Base-by-base conservation (phyloP, 1,140 invertebrate genomes). In the Vanessa tameamea region DNA sequence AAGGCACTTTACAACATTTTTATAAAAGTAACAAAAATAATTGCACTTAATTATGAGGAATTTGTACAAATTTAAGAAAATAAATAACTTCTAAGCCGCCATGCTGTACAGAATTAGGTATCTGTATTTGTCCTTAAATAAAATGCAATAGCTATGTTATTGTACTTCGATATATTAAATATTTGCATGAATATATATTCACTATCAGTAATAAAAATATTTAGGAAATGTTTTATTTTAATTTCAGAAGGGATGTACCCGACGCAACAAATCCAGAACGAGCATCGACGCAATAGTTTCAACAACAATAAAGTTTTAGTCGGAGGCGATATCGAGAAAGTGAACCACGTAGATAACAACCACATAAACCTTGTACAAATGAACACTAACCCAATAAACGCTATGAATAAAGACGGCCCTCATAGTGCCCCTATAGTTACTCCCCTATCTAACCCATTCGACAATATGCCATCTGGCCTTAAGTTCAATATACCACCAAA, bases 221-320 rank as follows among this genome's bases (percentile, higher is more conserved):
- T 57, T n/a, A 53, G 50, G 50, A 9, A 51, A 50, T 7, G 61
- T 13, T 26, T 26, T 31, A 74, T 43, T 76, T 69, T 57, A 11
- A 72, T 88, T 85, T 48, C 86, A 91, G 87, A 88, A 79, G 84
- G 79, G 37, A 82, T 88, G 82, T 90, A 88, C 66, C 69, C 78
- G 20, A 70, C 65, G 23, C 83, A 82, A 37, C 65, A 67, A 50
- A 84, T 68, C 13, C 82, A 79, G 43, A 43, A 68, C 9, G 78
- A 85, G 15, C 69, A 80, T 11, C 66, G 88, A 4, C 82, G 77
- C 6, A 77, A 85, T 76, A 86, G 83, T 50, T 90, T 89, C 78
- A 91, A 90, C 80, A 92, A 92, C 75, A 92, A 92, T 77, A 91
- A 91, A 77, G 91, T 92, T 0, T 51, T 92, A 14, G 91, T 92